Conservation (phyloP, 1,140 invertebrate species). For the Drosophila dunni region DNA sequence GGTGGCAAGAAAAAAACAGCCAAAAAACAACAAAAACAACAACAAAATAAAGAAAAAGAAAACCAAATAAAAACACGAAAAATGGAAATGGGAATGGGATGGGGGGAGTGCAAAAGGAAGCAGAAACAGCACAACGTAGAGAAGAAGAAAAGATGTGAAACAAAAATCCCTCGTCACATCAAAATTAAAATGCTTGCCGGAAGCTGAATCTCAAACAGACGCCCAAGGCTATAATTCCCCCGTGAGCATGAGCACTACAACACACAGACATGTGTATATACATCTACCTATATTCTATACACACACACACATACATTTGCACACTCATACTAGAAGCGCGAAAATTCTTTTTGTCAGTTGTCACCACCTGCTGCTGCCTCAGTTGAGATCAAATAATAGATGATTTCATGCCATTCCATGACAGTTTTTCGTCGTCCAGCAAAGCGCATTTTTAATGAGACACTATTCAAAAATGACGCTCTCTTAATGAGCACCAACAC, state of each 20-base stretch:
- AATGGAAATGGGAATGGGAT: conserved; percentile 12
- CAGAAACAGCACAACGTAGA: not conserved
- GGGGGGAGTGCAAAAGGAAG: not conserved
- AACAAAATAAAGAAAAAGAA: conserved; percentile 39
- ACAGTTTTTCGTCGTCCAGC: conserved; percentile 11
- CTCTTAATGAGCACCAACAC: conserved; percentile 63
- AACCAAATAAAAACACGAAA: conserved; percentile 38
- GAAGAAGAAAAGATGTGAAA: conserved; percentile 19
- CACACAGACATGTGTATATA: conserved; percentile 16
- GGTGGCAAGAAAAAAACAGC: conserved; percentile 33
- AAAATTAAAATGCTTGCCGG: conserved; percentile 83
- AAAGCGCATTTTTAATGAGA: conserved; percentile 73
- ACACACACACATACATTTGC: not conserved
- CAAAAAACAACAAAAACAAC: conserved; percentile 18
- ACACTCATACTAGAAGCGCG: conserved; percentile 4
- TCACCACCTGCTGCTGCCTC: conserved; percentile 62
- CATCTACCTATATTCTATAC: not conserved
- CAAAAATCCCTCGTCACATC: conserved; percentile 70
- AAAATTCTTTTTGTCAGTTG: conserved; percentile 75
- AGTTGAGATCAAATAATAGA: conserved; percentile 49
- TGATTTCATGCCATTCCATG: conserved; percentile 34
- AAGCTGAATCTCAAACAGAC: conserved; percentile 81
- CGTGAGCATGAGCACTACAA: conserved; percentile 32
- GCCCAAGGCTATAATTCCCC: conserved; percentile 71
- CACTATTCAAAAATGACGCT: conserved; percentile 56